Percentiles rank a stretch among this genome's conserved stretches.
These are phyloP conservation scores for Phataginus tetradactyla DNA, from an alignment of 2,797 vertebrate species.

Conservation along the genomic window DNA sequence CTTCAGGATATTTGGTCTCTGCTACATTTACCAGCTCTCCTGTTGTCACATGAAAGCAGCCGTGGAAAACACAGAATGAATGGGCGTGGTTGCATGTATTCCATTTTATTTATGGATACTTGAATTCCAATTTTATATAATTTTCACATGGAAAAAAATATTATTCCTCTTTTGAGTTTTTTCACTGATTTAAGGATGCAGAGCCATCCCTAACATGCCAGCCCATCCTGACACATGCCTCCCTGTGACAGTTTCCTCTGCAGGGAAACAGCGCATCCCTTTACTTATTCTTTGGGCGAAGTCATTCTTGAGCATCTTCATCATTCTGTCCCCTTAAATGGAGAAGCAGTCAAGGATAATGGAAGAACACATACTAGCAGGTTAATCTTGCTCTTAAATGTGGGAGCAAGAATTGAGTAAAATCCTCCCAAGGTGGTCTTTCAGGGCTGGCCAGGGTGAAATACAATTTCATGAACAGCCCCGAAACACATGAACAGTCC, in stretches of 20 bases:
- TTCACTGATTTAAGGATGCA: background rate
- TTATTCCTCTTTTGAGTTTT: background rate
- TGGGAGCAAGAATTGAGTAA: background rate
- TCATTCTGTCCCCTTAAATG: background rate
- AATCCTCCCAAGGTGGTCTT: background rate
- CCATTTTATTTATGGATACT: background rate
- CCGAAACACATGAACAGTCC: background rate
- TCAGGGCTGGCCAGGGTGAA: background rate
- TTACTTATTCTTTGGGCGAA: background rate
- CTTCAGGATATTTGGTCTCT: background rate
- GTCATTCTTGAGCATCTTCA: background rate
- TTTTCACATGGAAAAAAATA: background rate
- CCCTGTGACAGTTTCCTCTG: background rate
- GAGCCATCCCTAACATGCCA: fast-evolving
- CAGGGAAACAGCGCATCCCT: background rate
- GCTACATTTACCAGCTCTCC: background rate
- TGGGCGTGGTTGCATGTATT: fast-evolving
- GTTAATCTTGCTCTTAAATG: background rate
- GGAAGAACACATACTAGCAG: background rate
- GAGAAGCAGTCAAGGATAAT: background rate
- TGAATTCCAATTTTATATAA: background rate
- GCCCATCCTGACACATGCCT: fast-evolving
- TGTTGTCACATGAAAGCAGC: background rate
- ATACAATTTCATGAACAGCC: background rate
- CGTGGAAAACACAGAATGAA: background rate